Conservation (phyloP, 2,888 invertebrate species). For the Meghimatium bilineatum region DNA sequence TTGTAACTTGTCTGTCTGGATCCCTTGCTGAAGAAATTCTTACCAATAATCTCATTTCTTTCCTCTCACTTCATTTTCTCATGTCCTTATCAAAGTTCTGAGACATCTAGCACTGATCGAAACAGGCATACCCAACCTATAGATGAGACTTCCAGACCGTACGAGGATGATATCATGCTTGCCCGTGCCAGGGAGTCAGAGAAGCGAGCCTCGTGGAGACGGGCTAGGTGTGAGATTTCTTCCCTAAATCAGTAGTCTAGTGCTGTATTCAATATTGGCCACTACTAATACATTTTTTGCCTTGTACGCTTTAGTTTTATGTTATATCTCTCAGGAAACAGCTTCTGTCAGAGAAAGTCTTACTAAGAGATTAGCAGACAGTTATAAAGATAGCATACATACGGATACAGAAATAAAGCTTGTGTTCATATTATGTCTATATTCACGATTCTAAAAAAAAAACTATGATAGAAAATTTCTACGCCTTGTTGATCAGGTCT, state of each 20-base stretch:
- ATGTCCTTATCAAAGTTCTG: slow-evolving; percentile 1
- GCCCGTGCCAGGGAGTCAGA: slow-evolving; percentile 68
- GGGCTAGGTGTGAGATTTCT: slow-evolving; percentile 68
- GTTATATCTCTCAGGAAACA: not conserved
- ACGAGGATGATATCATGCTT: slow-evolving; percentile 56
- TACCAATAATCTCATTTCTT: not conserved
- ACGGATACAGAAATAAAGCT: too few species aligned
- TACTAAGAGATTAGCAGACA: too few species aligned
- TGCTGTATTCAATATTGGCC: not conserved
- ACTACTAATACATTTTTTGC: not conserved
- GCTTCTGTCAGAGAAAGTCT: too few species aligned
- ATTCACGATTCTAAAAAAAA: too few species aligned
- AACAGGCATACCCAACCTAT: slow-evolving; percentile 17
- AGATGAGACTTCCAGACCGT: slow-evolving; percentile 46
- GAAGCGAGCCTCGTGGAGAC: slow-evolving; percentile 70
- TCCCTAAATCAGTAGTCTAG: not conserved
- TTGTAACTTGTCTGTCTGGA: too few species aligned
- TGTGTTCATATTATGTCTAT: too few species aligned
- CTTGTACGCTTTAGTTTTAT: not conserved
- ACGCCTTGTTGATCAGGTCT: too few species aligned
- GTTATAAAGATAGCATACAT: too few species aligned
- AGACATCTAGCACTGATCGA: not conserved
- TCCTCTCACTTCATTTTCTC: not conserved
- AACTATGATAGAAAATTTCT: too few species aligned
- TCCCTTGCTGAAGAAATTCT: not conserved